Conservation (phyloP, 2,888 invertebrate genomes). For the Galerucella nymphaeae region DNA sequence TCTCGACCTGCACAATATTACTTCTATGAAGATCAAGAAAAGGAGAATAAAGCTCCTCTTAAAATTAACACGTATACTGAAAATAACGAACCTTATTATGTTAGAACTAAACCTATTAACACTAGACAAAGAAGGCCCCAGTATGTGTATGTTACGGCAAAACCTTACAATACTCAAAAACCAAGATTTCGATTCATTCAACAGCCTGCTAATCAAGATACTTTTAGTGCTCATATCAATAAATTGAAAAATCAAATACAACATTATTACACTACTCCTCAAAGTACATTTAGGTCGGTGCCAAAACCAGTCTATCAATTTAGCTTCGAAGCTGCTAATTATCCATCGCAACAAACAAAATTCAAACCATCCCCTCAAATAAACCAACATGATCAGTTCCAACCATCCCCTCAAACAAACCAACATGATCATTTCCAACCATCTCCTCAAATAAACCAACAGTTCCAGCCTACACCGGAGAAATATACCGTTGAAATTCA, state of each 20-base stretch:
- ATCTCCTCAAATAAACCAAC: constrained; percentile 49
- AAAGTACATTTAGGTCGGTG: constrained; percentile 61
- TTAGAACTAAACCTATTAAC: constrained; percentile 46
- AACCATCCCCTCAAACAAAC: constrained; percentile 53
- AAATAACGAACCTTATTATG: constrained; percentile 51
- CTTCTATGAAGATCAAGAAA: constrained; percentile 70
- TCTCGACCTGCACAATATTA: constrained; percentile 72
- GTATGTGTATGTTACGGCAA: constrained; percentile 59
- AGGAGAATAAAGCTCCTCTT: constrained; percentile 46
- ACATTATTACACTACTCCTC: constrained; percentile 69
- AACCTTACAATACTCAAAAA: constrained; percentile 54
- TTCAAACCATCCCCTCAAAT: constrained; percentile 55
- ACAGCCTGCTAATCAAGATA: constrained; percentile 57
- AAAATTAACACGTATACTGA: constrained; percentile 44
- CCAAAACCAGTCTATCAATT: constrained; percentile 77
- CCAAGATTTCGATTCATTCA: constrained; percentile 53
- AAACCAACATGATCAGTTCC: constrained; percentile 52
- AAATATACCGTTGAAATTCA: constrained; percentile 63
- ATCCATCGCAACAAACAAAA: constrained; percentile 59
- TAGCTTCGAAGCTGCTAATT: constrained; percentile 74
- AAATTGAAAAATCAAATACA: constrained; percentile 75
- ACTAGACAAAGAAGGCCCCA: constrained; percentile 49
- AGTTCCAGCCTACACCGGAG: constrained; percentile 55
- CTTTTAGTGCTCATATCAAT: constrained; percentile 75
- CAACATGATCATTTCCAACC: constrained; percentile 55